Conservation (phyloP, 2,888 invertebrate species). For the Conus canariensis region DNA sequence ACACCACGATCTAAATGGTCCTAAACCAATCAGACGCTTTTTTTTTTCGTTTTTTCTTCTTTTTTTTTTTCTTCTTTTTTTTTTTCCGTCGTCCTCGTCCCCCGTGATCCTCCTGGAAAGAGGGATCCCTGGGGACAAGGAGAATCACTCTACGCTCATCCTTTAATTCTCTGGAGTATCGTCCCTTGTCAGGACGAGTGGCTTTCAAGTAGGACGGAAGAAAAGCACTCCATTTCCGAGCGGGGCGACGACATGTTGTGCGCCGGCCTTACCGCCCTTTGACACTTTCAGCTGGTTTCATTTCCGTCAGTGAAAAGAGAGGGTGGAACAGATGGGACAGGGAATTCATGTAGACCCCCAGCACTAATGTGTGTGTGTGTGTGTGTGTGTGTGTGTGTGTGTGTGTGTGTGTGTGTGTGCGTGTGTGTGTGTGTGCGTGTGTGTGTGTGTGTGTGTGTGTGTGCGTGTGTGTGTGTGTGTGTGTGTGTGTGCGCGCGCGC, state of each 20-base stretch:
- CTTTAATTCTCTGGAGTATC: neutral
- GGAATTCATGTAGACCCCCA: no score
- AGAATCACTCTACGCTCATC: constrained; percentile 11
- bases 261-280: neutral
- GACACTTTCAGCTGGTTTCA: neutral
- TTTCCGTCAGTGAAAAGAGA: neutral
- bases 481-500: neutral
- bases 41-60: neutral
- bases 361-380: no score
- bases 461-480: neutral
- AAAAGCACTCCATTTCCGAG: constrained; percentile 10
- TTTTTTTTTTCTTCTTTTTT: neutral
- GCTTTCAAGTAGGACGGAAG: neutral
- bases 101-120: no score
- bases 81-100: neutral
- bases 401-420: constrained; percentile 2
- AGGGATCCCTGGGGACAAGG: neutral
- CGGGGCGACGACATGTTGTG: neutral
- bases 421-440: neutral
- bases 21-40: neutral
- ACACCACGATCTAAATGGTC: no score
- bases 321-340: no score
- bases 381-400: no score
- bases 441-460: neutral
- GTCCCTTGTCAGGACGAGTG: constrained; percentile 5